Percentiles rank a stretch among this genome's conserved stretches.
Conservation (phyloP, 2,113 vertebrate genomes). For the Callaeas wilsoni region DNA sequence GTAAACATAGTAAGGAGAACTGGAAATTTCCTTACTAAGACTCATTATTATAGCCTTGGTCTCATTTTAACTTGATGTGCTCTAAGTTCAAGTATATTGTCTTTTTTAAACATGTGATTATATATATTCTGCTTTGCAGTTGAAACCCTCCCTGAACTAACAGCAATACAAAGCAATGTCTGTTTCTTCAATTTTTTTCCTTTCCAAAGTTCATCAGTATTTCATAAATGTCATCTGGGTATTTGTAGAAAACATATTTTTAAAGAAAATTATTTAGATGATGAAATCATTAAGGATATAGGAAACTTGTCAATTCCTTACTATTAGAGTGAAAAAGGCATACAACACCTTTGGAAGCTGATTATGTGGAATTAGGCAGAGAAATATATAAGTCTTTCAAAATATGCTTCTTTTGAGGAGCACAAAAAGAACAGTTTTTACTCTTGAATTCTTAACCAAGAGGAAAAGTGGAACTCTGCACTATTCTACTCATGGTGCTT, state of each 20-base stretch:
- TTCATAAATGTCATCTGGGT: neutral
- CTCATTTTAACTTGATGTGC: neutral
- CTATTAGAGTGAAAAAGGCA: neutral
- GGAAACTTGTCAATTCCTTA: neutral
- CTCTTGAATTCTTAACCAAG: neutral
- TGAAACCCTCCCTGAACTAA: neutral
- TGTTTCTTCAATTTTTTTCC: neutral
- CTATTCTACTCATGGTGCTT: neutral
- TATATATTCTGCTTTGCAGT: neutral
- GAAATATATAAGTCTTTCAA: neutral
- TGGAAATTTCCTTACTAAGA: constrained; percentile 22
- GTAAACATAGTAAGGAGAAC: constrained; percentile 28
- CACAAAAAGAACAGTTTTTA: neutral
- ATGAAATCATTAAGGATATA: neutral
- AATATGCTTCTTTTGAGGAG: neutral
- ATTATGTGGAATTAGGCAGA: neutral
- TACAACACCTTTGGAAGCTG: neutral
- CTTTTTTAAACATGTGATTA: neutral
- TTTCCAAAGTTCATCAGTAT: neutral
- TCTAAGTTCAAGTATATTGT: neutral
- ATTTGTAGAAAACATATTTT: neutral
- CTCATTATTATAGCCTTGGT: neutral
- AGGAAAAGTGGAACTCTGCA: neutral
- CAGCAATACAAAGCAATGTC: neutral
- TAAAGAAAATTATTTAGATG: neutral